Base-by-base conservation (phyloP, 2,797 vertebrate genomes). In the Telmatherina bonti region DNA sequence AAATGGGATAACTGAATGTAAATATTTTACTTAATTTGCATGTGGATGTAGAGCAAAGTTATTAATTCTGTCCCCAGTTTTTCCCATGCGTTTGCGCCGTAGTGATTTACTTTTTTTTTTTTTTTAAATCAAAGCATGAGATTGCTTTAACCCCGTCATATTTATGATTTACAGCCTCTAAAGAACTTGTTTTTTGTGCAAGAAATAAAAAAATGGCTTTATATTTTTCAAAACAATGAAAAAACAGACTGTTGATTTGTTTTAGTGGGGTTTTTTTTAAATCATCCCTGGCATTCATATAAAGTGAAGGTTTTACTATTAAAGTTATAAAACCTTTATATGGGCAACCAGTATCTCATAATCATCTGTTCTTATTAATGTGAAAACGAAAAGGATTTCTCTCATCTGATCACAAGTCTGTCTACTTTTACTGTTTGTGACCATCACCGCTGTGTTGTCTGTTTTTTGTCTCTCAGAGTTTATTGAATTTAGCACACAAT, bases 401-500 rank as follows among this genome's bases (percentile, higher is more conserved):
- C 13, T 45, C 6, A 52, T 29, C 22, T 24, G 9, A 12, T 16
- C 35, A 36, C 15, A n/a, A n/a, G 47, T 30, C 2, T 64, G 41
- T 30, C 36, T 58, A 16, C 9, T 67, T 53, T 51, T 51, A 20
- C 11, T 61, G 60, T 63, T 10, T 6, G 24, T 62, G 26, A 22
- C 33, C 10, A 3, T 20, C 72, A 43, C 31, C 9, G 7, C 31
- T 22, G 22, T 22, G 22, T 49, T 24, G 10, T 49, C 4, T 54
- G 24, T 57, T 52, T 9, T 29, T 38, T 38, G 36, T 38, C 18
- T 18, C 1, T 41, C 16, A 38, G 18, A 60, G 15, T 52, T 53
- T n/a, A 49, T 35, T 73, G 38, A 18, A 76, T 69, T 78, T 59
- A 35, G n/a, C 15, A 18, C 30, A 26, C 30, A 59, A 62, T 11